Conservation (phyloP, 2,888 invertebrate genomes). For the Polia nebulosa region DNA sequence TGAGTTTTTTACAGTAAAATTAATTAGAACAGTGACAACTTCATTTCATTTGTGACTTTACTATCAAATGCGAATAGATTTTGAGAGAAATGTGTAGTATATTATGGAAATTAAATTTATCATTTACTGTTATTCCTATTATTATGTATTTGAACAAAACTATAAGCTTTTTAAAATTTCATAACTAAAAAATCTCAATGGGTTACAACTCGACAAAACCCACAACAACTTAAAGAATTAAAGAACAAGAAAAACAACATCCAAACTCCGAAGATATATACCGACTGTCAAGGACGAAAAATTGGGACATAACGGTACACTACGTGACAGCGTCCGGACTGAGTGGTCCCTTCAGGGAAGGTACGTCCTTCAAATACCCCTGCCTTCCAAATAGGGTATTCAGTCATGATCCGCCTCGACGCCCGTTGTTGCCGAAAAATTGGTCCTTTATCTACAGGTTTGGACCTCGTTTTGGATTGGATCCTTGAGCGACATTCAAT, state of each 20-base stretch:
- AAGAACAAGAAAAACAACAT: slow-evolving; percentile 47
- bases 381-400: slow-evolving; percentile 73
- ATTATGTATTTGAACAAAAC: neutral
- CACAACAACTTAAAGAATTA: slow-evolving; percentile 11
- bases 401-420: slow-evolving; percentile 77
- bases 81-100: neutral
- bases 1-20: slow-evolving; percentile 24
- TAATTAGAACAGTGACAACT: slow-evolving; percentile 31
- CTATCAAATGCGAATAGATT: neutral
- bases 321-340: slow-evolving; percentile 77
- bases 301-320: slow-evolving; percentile 80
- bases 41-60: slow-evolving; percentile 20
- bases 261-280: slow-evolving; percentile 67
- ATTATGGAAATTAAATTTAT: neutral
- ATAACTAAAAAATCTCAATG: neutral
- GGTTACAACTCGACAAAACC: neutral
- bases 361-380: slow-evolving; percentile 57
- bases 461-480: slow-evolving; percentile 43
- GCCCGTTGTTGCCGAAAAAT: slow-evolving; percentile 59
- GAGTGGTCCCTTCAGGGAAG: slow-evolving; percentile 72
- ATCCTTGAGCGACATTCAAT: slow-evolving; percentile 13
- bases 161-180: neutral
- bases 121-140: neutral
- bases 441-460: slow-evolving; percentile 53
- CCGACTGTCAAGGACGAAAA: slow-evolving; percentile 78